Evolutionary conservation across 2,113 vertebrate species (phyloP), one percentile per base, ranked within the genome.

Genomic region (Varanus salvator): DNA sequence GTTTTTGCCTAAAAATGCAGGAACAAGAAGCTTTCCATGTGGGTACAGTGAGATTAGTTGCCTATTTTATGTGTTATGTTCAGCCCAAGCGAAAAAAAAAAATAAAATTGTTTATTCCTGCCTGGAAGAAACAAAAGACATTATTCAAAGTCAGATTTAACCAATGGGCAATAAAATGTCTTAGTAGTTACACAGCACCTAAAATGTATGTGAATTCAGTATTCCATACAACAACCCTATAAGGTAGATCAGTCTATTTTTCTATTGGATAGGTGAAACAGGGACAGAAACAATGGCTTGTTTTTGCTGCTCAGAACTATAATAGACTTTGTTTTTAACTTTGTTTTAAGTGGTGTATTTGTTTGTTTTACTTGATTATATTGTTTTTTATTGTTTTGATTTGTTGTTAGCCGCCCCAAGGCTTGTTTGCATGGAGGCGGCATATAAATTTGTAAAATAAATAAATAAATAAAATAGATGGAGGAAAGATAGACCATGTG

Each of bases 11-110:
- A 27, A 66, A 68, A 93, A 31, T 69, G 57, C 21, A 87, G 27
- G 54, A 54, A 52, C 17, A 85, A 19, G 69, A 72, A 89, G 4
- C 34, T 87, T 88, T 92, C 93, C 94, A 34, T 50, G 19, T 87
- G 68, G 75, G 9, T 57, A 54, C 14, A 74, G 34, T 85, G 76
- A 91, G 31, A 38, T 52, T 23, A 66, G 80, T 44, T 82, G 81
- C 91, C 34, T 88, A 88, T 77, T 93, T 91, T 92, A 80, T 83
- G 85, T 83, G 86, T 71, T 94, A 3, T 0, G 14, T 85, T 94
- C 83, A 4, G 68, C 95, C 93, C 91, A 81, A 14, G 78, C 14
- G 3, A 44, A 44, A 44, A 44, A 44, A 44, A 80, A 44, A 89
- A 9, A 6, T 11, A 89, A 9, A 86, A 9, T 29, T 90, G 72